phyloP scores from a whole-genome alignment of 1,140 invertebrate species.

The Atta texana region DNA sequence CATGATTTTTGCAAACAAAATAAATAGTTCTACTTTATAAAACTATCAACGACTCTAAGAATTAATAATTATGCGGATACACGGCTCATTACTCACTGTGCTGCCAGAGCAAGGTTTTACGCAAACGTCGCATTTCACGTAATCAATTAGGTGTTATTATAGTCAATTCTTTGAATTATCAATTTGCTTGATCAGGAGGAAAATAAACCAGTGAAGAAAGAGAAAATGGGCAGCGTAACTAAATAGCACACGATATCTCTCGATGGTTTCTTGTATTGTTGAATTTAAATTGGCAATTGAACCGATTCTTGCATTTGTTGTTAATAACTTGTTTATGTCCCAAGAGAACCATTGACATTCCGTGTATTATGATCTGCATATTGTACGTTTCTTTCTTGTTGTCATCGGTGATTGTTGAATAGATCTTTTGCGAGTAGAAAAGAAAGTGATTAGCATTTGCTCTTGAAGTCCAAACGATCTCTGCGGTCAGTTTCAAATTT shows the following conservation, averaged over 20 bases:
- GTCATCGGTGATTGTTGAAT: conserved; percentile 9
- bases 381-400: conserved; percentile 47
- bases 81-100: conserved; percentile 67
- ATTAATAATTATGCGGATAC: conserved; percentile 66
- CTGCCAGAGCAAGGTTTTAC: conserved; percentile 33
- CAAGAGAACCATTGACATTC: conserved; percentile 75
- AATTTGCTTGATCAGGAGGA: conserved; percentile 34
- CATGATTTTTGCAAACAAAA: conserved; percentile 28
- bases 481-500: not conserved
- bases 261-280: conserved; percentile 58
- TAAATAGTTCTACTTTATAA: conserved; percentile 40
- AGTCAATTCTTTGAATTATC: conserved; percentile 49
- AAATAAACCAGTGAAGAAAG: not conserved
- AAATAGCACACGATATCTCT: not conserved
- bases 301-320: conserved; percentile 6
- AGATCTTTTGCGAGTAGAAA: conserved; percentile 36
- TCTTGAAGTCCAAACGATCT: not conserved
- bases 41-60: conserved; percentile 31
- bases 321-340: conserved; percentile 59
- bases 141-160: conserved; percentile 71
- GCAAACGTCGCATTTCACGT: conserved; percentile 41
- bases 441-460: conserved; percentile 53
- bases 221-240: not conserved
- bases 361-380: conserved; percentile 66
- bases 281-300: conserved; percentile 54